Evolutionary conservation across 2,888 invertebrate genomes (phyloP).

Genomic region (Himalopsyche kuldschensis): DNA sequence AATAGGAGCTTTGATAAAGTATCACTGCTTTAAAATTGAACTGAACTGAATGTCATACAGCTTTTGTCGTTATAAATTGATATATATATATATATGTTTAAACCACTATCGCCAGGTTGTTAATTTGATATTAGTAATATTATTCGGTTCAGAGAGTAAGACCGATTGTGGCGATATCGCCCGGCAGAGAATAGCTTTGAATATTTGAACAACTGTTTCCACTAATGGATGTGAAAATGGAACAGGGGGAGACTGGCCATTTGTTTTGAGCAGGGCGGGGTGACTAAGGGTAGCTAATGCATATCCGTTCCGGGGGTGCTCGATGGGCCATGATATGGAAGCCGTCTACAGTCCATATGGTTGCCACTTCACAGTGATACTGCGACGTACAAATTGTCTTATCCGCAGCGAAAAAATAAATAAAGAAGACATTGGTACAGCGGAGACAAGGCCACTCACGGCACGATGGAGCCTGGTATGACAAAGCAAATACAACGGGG

Average conservation of each 20-base stretch:
- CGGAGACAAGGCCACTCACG: background rate
- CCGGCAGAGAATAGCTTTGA: background rate
- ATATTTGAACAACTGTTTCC: conserved; percentile 6
- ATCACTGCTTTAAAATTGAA: too few relatives aligned
- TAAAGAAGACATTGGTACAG: background rate
- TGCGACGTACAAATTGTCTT: background rate
- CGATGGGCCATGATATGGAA: conserved; percentile 13
- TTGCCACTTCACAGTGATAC: background rate
- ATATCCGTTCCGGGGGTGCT: conserved; percentile 3
- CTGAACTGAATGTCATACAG: too few relatives aligned
- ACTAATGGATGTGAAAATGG: conserved; percentile 1
- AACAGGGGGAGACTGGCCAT: background rate
- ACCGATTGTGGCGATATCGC: background rate
- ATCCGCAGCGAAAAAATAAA: background rate
- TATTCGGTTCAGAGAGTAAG: background rate
- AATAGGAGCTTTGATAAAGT: too few relatives aligned
- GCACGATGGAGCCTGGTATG: background rate
- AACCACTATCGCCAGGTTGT: too few relatives aligned
- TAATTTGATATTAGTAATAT: background rate
- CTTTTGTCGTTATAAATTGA: too few relatives aligned
- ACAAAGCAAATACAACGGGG: background rate
- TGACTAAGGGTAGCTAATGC: background rate
- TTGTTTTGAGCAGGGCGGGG: background rate
- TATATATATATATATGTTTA: too few relatives aligned
- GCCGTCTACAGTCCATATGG: background rate